Percentiles rank a stretch among this genome's conserved stretches.
Conservation (phyloP, 2,797 vertebrate genomes). For the Eospalax fontanierii region DNA sequence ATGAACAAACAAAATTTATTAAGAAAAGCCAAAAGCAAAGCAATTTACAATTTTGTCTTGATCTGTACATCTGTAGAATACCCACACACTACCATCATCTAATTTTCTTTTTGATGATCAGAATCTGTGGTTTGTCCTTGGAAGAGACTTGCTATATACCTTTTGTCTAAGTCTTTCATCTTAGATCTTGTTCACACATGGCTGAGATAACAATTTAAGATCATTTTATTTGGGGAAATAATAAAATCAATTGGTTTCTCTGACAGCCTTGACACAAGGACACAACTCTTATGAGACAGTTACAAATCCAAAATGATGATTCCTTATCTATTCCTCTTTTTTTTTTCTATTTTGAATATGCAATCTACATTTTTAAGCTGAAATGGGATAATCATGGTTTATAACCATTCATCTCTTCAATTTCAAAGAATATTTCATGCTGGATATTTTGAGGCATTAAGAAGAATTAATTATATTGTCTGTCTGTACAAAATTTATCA, state of each 20-base stretch:
- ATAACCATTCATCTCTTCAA: constrained; percentile 19
- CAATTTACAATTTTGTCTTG: constrained; percentile 47
- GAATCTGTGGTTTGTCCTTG: not conserved
- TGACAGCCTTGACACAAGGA: constrained; percentile 36
- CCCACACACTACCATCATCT: not conserved
- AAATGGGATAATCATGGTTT: constrained; percentile 37
- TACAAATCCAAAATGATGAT: constrained; percentile 56
- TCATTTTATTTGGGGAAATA: constrained; percentile 34
- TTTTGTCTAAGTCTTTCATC: not conserved
- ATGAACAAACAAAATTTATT: constrained; percentile 54
- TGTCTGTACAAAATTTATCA: constrained; percentile 47
- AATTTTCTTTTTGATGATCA: constrained; percentile 31
- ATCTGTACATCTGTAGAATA: not conserved
- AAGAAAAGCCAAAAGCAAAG: constrained; percentile 47
- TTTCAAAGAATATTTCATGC: not conserved
- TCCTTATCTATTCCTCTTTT: not conserved
- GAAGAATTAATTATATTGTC: not conserved
- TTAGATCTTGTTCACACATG: not conserved
- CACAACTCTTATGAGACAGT: not conserved
- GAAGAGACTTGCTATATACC: constrained; percentile 19
- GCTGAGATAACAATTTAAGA: constrained; percentile 11
- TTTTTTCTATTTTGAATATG: constrained; percentile 30
- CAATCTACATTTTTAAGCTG: constrained; percentile 37
- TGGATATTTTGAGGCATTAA: constrained; percentile 31
- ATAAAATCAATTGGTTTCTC: constrained; percentile 49